Evolutionary conservation across 2,888 invertebrate genomes (phyloP).

Genomic region (Pristionchus maxplancki): DNA sequence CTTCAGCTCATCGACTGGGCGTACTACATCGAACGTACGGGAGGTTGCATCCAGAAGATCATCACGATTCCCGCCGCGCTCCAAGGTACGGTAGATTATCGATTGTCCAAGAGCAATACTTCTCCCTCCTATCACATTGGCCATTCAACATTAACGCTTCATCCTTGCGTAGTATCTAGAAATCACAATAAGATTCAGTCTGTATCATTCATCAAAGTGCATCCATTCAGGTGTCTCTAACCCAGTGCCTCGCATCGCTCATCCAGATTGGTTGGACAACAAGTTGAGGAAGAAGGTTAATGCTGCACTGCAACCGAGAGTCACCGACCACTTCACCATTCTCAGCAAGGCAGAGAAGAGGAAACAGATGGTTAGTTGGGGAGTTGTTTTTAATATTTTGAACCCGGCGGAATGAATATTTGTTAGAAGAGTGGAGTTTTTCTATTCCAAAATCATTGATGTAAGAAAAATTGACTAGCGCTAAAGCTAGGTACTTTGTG

Average conservation of each 20-base stretch:
- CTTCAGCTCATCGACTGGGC: conserved; percentile 91
- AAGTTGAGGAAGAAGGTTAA: conserved; percentile 67
- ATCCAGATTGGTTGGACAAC: conserved; percentile 98
- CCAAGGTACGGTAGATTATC: conserved; percentile 82
- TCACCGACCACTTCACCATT: conserved; percentile 51
- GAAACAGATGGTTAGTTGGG: conserved; percentile 18
- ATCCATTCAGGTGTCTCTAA: conserved; percentile 85
- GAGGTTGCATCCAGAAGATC: conserved; percentile 96
- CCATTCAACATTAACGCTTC: not conserved
- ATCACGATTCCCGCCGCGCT: conserved; percentile 98
- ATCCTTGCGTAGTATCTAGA: too few species aligned
- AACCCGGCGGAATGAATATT: not conserved
- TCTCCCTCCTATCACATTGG: not conserved
- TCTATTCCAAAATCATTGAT: too few species aligned
- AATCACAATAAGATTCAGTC: too few species aligned
- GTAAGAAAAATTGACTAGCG: too few species aligned
- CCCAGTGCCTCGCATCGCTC: conserved; percentile 91
- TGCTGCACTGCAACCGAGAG: conserved; percentile 59
- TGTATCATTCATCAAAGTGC: too few species aligned
- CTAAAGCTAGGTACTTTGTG: too few species aligned
- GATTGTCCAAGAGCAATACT: too few species aligned
- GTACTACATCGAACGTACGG: conserved; percentile 96
- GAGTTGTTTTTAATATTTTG: not conserved
- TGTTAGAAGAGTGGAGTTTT: not conserved
- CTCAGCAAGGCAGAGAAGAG: conserved; percentile 53